Conservation (phyloP, 2,797 vertebrate species). For the Lagorchestes hirsutus region DNA sequence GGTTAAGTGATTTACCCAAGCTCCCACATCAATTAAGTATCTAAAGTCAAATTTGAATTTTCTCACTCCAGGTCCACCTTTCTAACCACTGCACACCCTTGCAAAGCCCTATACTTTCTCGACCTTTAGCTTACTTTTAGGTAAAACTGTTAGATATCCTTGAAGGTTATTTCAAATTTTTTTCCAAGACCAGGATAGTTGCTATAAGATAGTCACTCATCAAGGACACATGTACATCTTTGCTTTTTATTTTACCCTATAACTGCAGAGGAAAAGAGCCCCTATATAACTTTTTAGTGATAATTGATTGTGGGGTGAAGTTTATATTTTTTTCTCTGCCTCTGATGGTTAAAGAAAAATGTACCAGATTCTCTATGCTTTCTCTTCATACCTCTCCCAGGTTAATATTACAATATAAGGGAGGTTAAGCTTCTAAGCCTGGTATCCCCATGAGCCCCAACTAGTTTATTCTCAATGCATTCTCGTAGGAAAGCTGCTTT, state of each 20-base stretch:
- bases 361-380: constrained; percentile 13
- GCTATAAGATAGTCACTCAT: not conserved
- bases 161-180: not conserved
- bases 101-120: not conserved
- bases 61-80: not conserved
- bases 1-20: not conserved
- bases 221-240: not conserved
- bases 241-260: not conserved
- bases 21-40: not conserved
- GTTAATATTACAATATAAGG: constrained; percentile 6
- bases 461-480: constrained; percentile 34
- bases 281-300: constrained; percentile 47
- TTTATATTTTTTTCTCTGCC: constrained; percentile 11
- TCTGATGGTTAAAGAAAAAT: constrained; percentile 3
- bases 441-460: constrained; percentile 30
- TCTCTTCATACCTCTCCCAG: constrained; percentile 30
- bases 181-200: not conserved
- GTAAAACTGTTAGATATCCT: not conserved
- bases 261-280: constrained; percentile 36
- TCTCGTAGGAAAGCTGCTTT: constrained; percentile 44
- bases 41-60: not conserved
- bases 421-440: constrained; percentile 43
- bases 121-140: not conserved
- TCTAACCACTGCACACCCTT: not conserved
- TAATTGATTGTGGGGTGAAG: not conserved